Percentiles rank a stretch among this genome's conserved stretches.
Conservation (phyloP, 2,888 invertebrate genomes). For the Itoplectis maculator region DNA sequence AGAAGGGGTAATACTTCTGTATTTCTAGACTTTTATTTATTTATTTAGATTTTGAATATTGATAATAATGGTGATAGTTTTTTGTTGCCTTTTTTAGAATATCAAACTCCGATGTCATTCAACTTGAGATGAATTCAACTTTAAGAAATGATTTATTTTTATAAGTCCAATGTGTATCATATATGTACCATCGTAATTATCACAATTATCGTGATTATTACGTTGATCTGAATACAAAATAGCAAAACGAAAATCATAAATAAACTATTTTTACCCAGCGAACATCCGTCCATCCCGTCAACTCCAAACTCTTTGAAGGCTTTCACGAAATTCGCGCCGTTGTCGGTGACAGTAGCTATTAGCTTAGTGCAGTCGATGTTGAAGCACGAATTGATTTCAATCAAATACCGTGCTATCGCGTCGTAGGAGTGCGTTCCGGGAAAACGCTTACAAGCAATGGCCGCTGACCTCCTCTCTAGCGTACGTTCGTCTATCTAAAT, state of each 20-base stretch:
- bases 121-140: neutral
- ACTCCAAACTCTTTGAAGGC: conserved; percentile 47
- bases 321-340: conserved; percentile 57
- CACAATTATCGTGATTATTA: neutral
- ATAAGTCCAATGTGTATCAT: neutral
- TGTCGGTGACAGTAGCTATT: conserved; percentile 54
- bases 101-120: no score
- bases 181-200: neutral
- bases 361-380: conserved; percentile 14
- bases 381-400: conserved; percentile 36
- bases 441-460: conserved; percentile 54
- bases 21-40: no score
- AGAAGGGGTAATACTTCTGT: neutral
- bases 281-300: conserved; percentile 5
- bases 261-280: no score
- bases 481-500: conserved; percentile 38
- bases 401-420: conserved; percentile 28
- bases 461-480: conserved; percentile 50
- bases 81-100: no score
- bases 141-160: neutral
- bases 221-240: no score
- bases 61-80: no score
- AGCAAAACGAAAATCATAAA: no score
- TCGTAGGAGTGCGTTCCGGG: conserved; percentile 43
- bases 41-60: no score